Base-by-base conservation (phyloP, 1,140 invertebrate genomes). In the Zaprionus inermis region DNA sequence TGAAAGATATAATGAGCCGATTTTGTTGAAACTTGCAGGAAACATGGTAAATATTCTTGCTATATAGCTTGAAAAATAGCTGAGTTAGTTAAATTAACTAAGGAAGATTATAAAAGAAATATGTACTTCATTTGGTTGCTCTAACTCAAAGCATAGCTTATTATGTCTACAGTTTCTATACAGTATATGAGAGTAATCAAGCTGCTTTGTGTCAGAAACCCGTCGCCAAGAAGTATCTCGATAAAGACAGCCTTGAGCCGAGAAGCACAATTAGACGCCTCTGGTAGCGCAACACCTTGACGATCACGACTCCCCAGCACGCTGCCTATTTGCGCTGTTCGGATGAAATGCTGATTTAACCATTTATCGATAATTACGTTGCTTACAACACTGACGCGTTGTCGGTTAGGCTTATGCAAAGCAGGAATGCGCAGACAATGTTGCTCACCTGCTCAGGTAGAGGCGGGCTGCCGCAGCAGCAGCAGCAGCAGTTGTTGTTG, bases 331-430 rank as follows among this genome's bases (percentile, higher is more conserved):
- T 18, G 44, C 44, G 18, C n/a, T 18, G 1, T n/a, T 28, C n/a
- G 51, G n/a, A 32, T 44, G 24, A 12, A 67, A 73, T 58, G 44
- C 38, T 20, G 44, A 75, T 60, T 57, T 51, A 76, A 59, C 52
- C 56, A 86, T 79, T 86, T 82, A 88, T 77, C 63, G 72, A 69
- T 82, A 88, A 86, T 86, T 82, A 75, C 76, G 72, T 76, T 76
- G 63, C 55, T 77, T 72, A 20, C 57, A 71, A 68, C 78, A 72
- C 76, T 75, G 59, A 70, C 49, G 51, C 59, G 59, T 54, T 58
- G 46, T 56, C 46, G 71, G 51, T 51, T 41, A 30, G 60, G 56
- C 76, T 88, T 83, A 88, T 82, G 82, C 82, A 77, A 88, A 82
- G 70, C 28, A 57, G 55, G 46, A 72, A 72, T 78, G 76, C 81